Evolutionary conservation across 2,113 vertebrate species (phyloP).

Genomic region (Periophthalmus modestus): DNA sequence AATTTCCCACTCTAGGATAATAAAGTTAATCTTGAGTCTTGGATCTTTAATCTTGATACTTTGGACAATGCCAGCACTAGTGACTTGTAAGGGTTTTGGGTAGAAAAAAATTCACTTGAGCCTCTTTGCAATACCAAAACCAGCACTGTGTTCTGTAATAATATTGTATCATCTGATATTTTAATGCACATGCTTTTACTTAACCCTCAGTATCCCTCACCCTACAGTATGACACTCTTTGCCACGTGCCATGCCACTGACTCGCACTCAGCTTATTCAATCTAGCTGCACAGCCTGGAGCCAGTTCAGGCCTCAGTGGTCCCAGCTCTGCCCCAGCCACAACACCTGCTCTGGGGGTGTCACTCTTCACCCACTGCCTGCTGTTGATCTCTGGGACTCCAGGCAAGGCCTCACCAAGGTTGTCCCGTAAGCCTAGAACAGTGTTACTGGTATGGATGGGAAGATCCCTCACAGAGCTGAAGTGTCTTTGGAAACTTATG

Average conservation of each 20-base stretch:
- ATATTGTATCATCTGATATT: too few relatives aligned
- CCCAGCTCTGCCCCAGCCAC: conserved; percentile 21
- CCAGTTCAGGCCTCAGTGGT: conserved; percentile 37
- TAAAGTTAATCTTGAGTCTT: too few relatives aligned
- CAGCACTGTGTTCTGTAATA: too few relatives aligned
- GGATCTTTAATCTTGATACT: too few relatives aligned
- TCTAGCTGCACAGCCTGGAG: conserved; percentile 51
- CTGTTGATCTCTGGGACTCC: conserved; percentile 63
- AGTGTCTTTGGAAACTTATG: conserved; percentile 3
- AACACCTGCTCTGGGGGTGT: conserved; percentile 66
- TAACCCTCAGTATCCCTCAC: too few relatives aligned
- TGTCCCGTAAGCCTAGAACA: conserved; percentile 49
- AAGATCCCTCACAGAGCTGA: conserved; percentile 51
- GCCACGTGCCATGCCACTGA: conserved; percentile 33
- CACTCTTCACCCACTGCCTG: conserved; percentile 67
- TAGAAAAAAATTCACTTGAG: too few relatives aligned
- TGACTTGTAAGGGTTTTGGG: too few relatives aligned
- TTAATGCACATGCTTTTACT: too few relatives aligned
- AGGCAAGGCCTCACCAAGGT: conserved; percentile 52
- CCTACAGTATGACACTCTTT: conserved; percentile 49
- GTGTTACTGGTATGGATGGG: conserved; percentile 54
- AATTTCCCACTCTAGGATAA: too few relatives aligned
- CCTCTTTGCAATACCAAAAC: too few relatives aligned
- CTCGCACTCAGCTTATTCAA: conserved; percentile 51
- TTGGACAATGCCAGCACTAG: too few relatives aligned